phyloP scores from a whole-genome alignment of 2,113 vertebrate species.

The Lepus americanus region DNA sequence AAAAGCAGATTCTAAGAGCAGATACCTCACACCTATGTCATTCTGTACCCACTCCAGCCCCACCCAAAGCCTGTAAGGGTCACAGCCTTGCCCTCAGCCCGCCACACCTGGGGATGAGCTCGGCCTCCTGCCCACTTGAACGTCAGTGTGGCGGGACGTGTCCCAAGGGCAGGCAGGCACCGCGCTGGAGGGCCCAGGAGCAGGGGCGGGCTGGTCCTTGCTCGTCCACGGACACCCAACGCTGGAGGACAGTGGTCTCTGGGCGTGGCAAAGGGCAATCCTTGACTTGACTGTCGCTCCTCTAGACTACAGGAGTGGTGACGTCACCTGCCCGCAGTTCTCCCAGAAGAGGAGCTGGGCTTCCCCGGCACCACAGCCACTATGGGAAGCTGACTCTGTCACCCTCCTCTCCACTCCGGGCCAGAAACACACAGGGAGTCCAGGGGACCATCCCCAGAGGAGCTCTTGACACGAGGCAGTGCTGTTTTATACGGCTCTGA shows the following conservation, averaged over 20 bases:
- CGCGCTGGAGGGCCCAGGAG: neutral
- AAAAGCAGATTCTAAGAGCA: slow-evolving; percentile 43
- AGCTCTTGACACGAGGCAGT: neutral
- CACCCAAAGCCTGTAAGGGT: neutral
- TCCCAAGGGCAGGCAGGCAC: neutral
- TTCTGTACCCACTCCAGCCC: neutral
- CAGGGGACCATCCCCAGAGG: neutral
- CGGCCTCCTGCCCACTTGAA: neutral
- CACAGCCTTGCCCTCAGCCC: neutral
- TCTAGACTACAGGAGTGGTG: neutral
- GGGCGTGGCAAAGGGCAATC: neutral
- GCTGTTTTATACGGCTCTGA: neutral
- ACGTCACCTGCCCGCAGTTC: neutral
- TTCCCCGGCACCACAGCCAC: neutral
- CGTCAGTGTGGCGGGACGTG: no score
- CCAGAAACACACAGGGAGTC: neutral
- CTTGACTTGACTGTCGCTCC: neutral
- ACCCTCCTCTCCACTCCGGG: neutral
- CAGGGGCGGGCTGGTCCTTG: neutral
- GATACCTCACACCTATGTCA: neutral
- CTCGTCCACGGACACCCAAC: neutral
- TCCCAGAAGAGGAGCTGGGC: slow-evolving; percentile 4
- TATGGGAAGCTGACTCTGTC: neutral
- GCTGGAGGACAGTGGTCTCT: neutral
- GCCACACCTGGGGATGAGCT: neutral